phyloP scores from a whole-genome alignment of 1,140 invertebrate species.

The Vollenhovia emeryi region DNA sequence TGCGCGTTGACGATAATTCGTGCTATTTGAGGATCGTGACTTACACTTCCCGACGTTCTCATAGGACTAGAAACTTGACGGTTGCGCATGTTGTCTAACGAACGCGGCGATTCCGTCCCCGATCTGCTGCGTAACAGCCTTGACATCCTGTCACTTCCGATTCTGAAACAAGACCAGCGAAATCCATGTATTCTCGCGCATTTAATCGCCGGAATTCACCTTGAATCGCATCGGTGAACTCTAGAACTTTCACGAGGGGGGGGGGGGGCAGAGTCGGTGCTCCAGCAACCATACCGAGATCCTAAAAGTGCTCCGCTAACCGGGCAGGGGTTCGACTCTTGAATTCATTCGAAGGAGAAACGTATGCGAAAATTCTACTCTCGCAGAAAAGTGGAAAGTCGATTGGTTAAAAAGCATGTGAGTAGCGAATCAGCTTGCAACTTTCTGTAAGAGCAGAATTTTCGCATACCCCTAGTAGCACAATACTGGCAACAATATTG shows the following conservation, averaged over 20 bases:
- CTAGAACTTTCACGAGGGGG: neutral
- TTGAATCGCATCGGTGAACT: neutral
- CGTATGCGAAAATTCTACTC: too few species aligned
- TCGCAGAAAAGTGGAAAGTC: too few species aligned
- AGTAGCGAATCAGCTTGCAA: too few species aligned
- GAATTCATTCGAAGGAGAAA: neutral
- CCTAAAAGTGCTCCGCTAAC: neutral
- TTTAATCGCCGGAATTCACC: neutral
- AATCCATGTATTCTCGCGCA: neutral
- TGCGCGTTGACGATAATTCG: too few species aligned
- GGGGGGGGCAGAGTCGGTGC: neutral
- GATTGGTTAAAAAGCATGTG: too few species aligned
- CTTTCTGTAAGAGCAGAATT: too few species aligned
- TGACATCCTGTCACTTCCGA: slow-evolving; percentile 79
- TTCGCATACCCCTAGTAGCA: too few species aligned
- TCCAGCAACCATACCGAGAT: neutral
- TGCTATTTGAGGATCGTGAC: slow-evolving; percentile 58
- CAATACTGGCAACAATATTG: too few species aligned
- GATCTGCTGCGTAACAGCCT: slow-evolving; percentile 81
- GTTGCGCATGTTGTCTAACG: slow-evolving; percentile 77
- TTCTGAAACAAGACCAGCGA: slow-evolving; percentile 73
- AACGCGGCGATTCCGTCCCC: slow-evolving; percentile 82
- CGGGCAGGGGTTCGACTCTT: too few species aligned
- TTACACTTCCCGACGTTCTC: slow-evolving; percentile 83
- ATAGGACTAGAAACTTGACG: slow-evolving; percentile 83